These are phyloP conservation scores for Telmatherina bonti DNA, from an alignment of 2,797 vertebrate genomes.

Conservation along the genomic window DNA sequence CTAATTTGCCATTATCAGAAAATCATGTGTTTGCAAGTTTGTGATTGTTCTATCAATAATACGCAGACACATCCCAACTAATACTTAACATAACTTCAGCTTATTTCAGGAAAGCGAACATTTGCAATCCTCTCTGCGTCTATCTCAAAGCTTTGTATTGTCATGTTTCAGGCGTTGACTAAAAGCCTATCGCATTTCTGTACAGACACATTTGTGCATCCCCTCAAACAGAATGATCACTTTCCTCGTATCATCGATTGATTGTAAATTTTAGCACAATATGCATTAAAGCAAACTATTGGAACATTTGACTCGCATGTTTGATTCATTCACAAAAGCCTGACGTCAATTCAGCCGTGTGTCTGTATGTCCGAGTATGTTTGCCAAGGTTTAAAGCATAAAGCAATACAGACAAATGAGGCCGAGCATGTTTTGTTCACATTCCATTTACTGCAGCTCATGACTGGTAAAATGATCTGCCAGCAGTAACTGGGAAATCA, in stretches of 20 bases:
- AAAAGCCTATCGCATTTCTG: conserved; percentile 25
- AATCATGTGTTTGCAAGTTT: conserved; percentile 15
- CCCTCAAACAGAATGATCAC: conserved; percentile 20
- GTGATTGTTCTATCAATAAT: neutral
- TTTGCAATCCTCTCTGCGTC: conserved; percentile 42
- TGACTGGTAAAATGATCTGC: conserved; percentile 33
- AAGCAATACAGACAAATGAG: conserved; percentile 55
- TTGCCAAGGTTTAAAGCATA: conserved; percentile 44
- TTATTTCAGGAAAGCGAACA: conserved; percentile 28
- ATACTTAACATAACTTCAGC: neutral
- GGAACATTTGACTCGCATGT: conserved; percentile 35
- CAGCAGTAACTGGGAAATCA: conserved; percentile 51
- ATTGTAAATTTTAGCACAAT: conserved; percentile 18
- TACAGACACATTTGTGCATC: conserved; percentile 18
- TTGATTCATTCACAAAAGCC: conserved; percentile 20
- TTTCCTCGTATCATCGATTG: conserved; percentile 16
- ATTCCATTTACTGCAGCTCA: conserved; percentile 45
- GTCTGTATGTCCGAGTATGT: conserved; percentile 24
- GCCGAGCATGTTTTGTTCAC: conserved; percentile 35
- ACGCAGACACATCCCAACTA: neutral
- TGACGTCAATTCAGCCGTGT: conserved; percentile 25
- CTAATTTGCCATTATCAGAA: conserved; percentile 8
- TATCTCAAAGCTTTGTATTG: conserved; percentile 32
- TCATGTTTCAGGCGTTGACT: conserved; percentile 26
- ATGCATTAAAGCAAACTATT: conserved; percentile 20